A percentile compares a stretch with the other conserved stretches of the same genome.
phyloP scores from a whole-genome alignment of 2,888 invertebrate species.

The Tinea pellionella region DNA sequence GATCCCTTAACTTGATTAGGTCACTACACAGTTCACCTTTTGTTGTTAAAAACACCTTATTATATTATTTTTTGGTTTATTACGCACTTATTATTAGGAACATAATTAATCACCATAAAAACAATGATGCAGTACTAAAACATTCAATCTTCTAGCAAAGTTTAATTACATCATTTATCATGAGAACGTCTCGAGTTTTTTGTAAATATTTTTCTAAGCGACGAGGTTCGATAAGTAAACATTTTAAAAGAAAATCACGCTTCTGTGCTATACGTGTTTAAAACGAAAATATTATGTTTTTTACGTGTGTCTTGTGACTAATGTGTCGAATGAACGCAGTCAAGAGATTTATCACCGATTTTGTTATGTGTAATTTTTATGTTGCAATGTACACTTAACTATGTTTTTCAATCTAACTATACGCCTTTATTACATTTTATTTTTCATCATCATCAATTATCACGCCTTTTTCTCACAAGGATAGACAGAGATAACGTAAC shows the following conservation, averaged over 20 bases:
- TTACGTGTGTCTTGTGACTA: background rate
- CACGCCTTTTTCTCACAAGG: no score
- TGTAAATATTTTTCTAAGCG: conserved; percentile 5
- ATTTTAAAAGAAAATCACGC: background rate
- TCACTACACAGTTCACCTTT: no score
- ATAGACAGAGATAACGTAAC: no score
- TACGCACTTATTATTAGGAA: no score
- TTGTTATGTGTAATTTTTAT: background rate
- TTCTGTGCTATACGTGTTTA: background rate
- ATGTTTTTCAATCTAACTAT: no score
- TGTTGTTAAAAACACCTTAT: no score
- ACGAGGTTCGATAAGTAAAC: background rate
- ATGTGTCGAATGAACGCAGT: background rate
- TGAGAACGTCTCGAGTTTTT: background rate
- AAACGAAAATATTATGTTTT: background rate
- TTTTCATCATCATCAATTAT: no score
- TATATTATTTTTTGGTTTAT: no score
- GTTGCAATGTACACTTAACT: no score
- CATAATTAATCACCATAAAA: background rate
- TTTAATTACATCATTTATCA: background rate
- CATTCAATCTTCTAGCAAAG: background rate
- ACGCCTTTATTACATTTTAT: no score
- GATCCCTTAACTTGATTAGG: no score
- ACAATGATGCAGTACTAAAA: background rate
- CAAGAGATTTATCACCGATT: background rate